Conservation (phyloP, 2,797 vertebrate genomes). For the Bovichtus diacanthus region DNA sequence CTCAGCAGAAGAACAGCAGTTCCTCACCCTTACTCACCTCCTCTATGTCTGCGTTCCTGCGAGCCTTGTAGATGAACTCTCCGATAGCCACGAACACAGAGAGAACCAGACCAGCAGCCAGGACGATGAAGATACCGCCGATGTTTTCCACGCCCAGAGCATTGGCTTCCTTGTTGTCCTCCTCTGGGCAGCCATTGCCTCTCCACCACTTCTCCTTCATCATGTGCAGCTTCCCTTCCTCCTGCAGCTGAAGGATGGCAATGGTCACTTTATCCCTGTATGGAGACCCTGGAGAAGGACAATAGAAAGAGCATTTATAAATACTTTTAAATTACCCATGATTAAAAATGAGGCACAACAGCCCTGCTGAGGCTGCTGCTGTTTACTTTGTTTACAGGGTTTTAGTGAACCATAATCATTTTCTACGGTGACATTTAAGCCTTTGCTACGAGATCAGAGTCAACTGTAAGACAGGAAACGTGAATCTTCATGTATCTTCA, state of each 20-base stretch:
- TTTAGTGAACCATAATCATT: background rate
- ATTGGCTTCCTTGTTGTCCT: slow-evolving; percentile 96
- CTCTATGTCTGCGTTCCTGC: slow-evolving; percentile 93
- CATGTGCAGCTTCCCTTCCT: slow-evolving; percentile 98
- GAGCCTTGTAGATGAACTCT: slow-evolving; percentile 96
- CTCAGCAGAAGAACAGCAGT: background rate
- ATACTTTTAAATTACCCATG: background rate
- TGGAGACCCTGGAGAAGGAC: slow-evolving; percentile 89
- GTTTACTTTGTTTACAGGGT: slow-evolving; percentile 5
- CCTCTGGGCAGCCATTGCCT: slow-evolving; percentile 96
- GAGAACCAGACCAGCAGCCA: slow-evolving; percentile 95
- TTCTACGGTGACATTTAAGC: background rate
- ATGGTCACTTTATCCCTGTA: slow-evolving; percentile 98
- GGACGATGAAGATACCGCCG: slow-evolving; percentile 97
- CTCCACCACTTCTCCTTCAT: slow-evolving; percentile 99
- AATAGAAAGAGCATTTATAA: background rate
- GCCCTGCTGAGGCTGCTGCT: background rate
- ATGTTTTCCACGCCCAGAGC: slow-evolving; percentile 98
- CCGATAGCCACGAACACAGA: slow-evolving; percentile 98
- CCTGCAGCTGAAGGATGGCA: slow-evolving; percentile 98
- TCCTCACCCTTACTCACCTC: slow-evolving; percentile 88
- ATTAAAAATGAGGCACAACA: background rate
- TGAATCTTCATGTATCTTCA: background rate
- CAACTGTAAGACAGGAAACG: background rate
- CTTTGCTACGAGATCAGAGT: background rate